These are phyloP conservation scores for Agriotes lineatus DNA, from an alignment of 2,888 invertebrate genomes.

Conservation along the genomic window DNA sequence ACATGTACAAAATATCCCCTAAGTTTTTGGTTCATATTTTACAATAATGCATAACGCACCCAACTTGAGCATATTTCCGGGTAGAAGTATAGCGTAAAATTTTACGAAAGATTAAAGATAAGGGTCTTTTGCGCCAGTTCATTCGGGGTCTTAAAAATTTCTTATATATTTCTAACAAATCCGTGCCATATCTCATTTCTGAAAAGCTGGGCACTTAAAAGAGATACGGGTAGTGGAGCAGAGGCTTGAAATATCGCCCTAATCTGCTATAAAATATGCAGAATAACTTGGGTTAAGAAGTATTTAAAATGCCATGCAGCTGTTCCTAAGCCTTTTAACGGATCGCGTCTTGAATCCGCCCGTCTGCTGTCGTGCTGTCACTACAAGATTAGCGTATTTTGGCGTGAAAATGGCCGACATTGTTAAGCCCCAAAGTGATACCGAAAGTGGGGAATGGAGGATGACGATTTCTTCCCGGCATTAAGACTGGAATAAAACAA, in stretches of 20 bases:
- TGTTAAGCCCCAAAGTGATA: slow-evolving; percentile 21
- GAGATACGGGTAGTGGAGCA: slow-evolving; percentile 11
- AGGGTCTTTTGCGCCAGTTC: not conserved
- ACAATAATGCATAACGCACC: too few relatives aligned
- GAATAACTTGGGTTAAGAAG: slow-evolving; percentile 23
- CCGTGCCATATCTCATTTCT: slow-evolving; percentile 10
- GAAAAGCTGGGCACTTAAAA: slow-evolving; percentile 16
- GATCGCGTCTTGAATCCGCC: slow-evolving; percentile 27
- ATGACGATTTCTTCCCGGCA: not conserved
- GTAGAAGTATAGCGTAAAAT: too few relatives aligned
- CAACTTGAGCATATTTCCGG: too few relatives aligned
- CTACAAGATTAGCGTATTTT: slow-evolving; percentile 29
- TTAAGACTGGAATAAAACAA: slow-evolving; percentile 11
- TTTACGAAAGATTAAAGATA: too few relatives aligned
- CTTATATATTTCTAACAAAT: not conserved
- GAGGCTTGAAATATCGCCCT: slow-evolving; percentile 16
- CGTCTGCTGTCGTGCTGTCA: slow-evolving; percentile 25
- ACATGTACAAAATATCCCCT: too few relatives aligned
- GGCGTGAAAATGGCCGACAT: slow-evolving; percentile 28
- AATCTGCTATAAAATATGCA: slow-evolving; percentile 25
- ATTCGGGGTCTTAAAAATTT: not conserved
- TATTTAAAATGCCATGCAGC: slow-evolving; percentile 27
- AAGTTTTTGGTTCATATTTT: too few relatives aligned
- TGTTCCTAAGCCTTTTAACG: slow-evolving; percentile 23
- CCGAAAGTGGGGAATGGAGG: slow-evolving; percentile 13